Base-by-base conservation (phyloP, 2,888 invertebrate species). In the Tubiluchus corallicola region DNA sequence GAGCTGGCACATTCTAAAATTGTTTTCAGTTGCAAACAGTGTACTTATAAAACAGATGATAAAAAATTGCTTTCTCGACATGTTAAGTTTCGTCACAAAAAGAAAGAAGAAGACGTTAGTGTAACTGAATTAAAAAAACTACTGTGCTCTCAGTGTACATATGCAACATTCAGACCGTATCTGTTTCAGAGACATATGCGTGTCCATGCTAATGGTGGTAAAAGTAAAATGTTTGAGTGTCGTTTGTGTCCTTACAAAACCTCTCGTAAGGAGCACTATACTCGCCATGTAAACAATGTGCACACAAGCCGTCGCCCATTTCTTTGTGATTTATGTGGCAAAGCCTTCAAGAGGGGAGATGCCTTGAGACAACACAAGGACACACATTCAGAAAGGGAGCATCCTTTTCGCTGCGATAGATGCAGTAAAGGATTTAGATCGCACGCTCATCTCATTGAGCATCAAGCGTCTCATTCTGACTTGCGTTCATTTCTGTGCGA, bases 311-410 rank as follows among this genome's bases (percentile, higher is more conserved):
- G 60, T 21, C 55, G 70, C n/a, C 70, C 70, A 0, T 68, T 65
- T 47, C 62, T 70, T 20, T 71, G 71, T 59, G 68, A 70, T 42
- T 50, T 64, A 1, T 71, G 71, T 53, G 70, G 68, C 2, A 67
- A 67, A 50, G 64, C 66, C 4, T 71, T 71, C 51, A 71, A 71
- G 50, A 60, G 70, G 38, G 62, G 64, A 3, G 71, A 71, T 53
- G 66, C 69, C 1, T 56, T 71, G 2, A 64, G 64, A 43, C 64
- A 66, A 18, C 70, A 71, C 49, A 54, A 64, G 19, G 57, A 61
- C 1, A 63, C 64, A 4, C 69, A 69, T 45, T 54, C 55, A 1
- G 57, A 57, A 19, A 21, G 51, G 45, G 45, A 53, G 46, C 52
- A 54, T 40, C 53, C 53, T 5, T 60, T 53, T 46, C 50, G 49